These are phyloP conservation scores for Typhlomys cinereus DNA, from an alignment of 2,113 vertebrate species.

Conservation along the genomic window DNA sequence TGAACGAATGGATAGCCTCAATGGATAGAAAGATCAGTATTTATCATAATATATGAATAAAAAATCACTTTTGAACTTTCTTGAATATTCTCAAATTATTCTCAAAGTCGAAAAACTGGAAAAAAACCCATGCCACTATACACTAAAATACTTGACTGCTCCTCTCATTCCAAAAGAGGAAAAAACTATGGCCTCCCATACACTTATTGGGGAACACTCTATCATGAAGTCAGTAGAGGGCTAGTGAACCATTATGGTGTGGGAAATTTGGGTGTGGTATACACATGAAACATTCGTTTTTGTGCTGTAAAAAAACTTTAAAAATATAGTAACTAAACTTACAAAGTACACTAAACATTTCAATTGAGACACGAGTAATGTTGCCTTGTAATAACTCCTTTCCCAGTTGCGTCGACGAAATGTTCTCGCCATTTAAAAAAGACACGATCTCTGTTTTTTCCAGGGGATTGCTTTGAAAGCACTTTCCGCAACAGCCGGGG, in stretches of 20 bases:
- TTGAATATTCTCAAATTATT: neutral
- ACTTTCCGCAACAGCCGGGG: constrained; percentile 59
- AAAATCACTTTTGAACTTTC: neutral
- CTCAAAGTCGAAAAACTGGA: neutral
- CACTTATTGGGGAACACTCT: neutral
- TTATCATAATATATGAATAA: too few relatives aligned
- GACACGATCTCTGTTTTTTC: constrained; percentile 60
- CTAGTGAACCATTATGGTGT: neutral
- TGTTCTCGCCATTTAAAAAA: constrained; percentile 45
- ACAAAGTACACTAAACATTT: neutral
- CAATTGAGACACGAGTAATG: neutral
- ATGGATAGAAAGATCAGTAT: neutral
- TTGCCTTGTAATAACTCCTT: constrained; percentile 16
- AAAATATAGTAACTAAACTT: neutral
- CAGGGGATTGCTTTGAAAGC: constrained; percentile 67
- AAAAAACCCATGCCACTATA: neutral
- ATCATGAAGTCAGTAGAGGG: neutral
- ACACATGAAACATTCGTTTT: neutral
- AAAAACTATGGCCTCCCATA: neutral
- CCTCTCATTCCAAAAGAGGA: neutral
- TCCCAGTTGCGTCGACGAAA: constrained; percentile 42
- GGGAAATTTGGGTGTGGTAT: neutral
- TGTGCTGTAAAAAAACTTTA: too few relatives aligned
- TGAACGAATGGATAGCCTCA: too few relatives aligned
- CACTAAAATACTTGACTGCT: neutral